A percentile compares a stretch with the other conserved stretches of the same genome.
These are phyloP conservation scores for Catharus bicknelli DNA, from an alignment of 2,113 vertebrate species.

Conservation along the genomic window DNA sequence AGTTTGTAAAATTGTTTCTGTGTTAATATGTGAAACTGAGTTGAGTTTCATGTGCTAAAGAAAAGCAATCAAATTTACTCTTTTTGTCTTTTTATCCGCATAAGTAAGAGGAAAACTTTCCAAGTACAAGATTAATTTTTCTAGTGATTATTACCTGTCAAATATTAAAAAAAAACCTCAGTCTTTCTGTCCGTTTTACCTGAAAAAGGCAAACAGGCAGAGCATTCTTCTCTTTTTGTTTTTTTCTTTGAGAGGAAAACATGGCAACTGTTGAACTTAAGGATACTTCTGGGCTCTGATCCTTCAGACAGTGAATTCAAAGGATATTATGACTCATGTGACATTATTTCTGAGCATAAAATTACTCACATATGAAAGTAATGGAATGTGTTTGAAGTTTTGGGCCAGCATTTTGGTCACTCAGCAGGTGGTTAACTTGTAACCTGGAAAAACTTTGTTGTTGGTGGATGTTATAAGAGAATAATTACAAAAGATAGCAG, in stretches of 20 bases:
- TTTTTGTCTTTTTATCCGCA: background rate
- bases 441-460: slow-evolving; percentile 58
- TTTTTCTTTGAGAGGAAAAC: slow-evolving; percentile 8
- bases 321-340: slow-evolving; percentile 62
- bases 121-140: background rate
- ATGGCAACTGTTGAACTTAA: slow-evolving; percentile 22
- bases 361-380: slow-evolving; percentile 64
- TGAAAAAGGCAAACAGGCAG: background rate
- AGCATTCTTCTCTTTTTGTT: background rate
- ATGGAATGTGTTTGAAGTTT: slow-evolving; percentile 63
- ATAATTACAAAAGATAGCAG: slow-evolving; percentile 2
- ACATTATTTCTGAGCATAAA: slow-evolving; percentile 57
- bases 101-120: background rate
- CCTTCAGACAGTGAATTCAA: slow-evolving; percentile 58
- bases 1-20: background rate
- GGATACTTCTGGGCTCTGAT: slow-evolving; percentile 49
- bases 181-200: background rate
- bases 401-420: slow-evolving; percentile 50
- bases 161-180: background rate
- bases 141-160: background rate
- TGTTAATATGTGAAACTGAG: background rate
- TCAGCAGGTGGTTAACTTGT: slow-evolving; percentile 60
- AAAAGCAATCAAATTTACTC: background rate
- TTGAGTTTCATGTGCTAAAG: background rate
- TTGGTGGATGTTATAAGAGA: slow-evolving; percentile 6